These are phyloP conservation scores for Lanius ludovicianus DNA, from an alignment of 2,113 vertebrate species.

Conservation along the genomic window DNA sequence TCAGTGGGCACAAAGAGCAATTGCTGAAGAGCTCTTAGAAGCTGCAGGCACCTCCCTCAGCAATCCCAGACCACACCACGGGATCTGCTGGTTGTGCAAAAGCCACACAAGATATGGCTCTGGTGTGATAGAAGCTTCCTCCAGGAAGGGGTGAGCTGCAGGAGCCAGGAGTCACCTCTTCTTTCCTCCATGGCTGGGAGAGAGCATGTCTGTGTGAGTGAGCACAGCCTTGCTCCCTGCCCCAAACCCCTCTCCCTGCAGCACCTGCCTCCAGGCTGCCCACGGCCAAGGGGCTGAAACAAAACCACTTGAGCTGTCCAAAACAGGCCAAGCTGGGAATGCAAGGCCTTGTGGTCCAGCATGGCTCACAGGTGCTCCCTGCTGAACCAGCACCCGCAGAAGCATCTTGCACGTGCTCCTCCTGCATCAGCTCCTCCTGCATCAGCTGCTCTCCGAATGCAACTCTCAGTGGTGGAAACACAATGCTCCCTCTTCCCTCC, in stretches of 20 bases:
- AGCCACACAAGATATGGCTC: not conserved
- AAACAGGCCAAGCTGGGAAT: not conserved
- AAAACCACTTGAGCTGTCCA: not conserved
- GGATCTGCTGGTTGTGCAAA: not conserved
- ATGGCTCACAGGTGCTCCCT: not conserved
- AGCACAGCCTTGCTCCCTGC: not conserved
- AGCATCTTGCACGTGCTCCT: not conserved
- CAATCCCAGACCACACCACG: fast-evolving
- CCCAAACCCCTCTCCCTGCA: not conserved
- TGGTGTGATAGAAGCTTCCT: not conserved
- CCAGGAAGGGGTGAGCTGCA: not conserved
- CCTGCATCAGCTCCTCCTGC: not conserved
- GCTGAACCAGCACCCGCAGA: not conserved
- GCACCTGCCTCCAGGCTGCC: not conserved
- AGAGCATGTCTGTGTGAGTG: fast-evolving
- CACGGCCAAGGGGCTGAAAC: fast-evolving
- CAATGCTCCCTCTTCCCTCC: not conserved
- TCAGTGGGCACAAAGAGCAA: fast-evolving
- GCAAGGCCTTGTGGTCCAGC: fast-evolving
- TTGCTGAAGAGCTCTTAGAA: not conserved
- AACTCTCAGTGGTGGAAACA: not conserved
- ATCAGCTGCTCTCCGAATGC: not conserved
- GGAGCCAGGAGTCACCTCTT: not conserved
- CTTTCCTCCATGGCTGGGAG: fast-evolving
- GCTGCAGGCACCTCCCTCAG: not conserved